Evolutionary conservation across 2,113 vertebrate genomes (phyloP).

Genomic region (Podarcis muralis): DNA sequence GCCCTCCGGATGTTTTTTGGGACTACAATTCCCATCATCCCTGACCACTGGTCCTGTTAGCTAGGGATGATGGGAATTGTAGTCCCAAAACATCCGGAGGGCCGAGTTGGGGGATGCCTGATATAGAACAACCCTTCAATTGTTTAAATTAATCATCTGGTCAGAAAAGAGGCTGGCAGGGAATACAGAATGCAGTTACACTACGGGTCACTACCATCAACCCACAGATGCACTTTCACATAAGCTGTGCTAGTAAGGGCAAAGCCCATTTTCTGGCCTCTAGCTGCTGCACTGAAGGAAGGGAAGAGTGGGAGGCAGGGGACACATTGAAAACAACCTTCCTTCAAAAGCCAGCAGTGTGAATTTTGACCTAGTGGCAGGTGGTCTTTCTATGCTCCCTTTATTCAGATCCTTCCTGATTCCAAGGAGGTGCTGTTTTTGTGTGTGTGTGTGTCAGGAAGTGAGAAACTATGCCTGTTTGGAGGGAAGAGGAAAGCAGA

Average conservation of each 20-base stretch:
- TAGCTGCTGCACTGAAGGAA: background rate
- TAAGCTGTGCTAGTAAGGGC: background rate
- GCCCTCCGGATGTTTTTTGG: too few relatives aligned
- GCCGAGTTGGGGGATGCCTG: too few relatives aligned
- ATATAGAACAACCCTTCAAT: too few relatives aligned
- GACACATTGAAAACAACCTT: accelerated
- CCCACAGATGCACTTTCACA: accelerated
- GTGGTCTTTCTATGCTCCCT: background rate
- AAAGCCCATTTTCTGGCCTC: background rate
- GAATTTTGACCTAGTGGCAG: accelerated
- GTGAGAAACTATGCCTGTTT: background rate
- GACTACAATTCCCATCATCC: too few relatives aligned
- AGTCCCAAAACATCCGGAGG: too few relatives aligned
- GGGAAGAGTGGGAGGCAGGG: background rate
- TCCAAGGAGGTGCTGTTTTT: background rate
- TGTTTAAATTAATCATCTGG: background rate
- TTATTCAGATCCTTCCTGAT: accelerated
- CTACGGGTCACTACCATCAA: background rate
- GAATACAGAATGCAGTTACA: accelerated
- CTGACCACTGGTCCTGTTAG: too few relatives aligned
- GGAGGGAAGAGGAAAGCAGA: background rate
- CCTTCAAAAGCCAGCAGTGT: accelerated
- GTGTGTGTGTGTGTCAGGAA: conserved; percentile 17
- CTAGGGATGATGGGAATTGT: too few relatives aligned
- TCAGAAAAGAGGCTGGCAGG: background rate